phyloP scores from a whole-genome alignment of 2,888 invertebrate genomes.

The Philonicus albiceps region DNA sequence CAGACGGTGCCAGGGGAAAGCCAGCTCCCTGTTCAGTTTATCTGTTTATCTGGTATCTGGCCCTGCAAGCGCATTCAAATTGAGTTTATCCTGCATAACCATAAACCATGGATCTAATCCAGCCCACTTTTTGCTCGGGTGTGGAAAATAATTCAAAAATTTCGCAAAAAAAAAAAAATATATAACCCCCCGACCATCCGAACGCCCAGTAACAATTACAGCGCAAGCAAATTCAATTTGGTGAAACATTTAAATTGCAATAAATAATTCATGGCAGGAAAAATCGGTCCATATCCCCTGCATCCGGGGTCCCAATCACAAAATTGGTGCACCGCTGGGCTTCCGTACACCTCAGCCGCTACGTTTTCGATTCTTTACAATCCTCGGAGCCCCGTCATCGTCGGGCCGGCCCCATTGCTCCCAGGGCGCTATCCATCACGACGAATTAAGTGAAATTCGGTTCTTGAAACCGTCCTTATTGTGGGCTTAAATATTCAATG shows the following conservation, averaged over 20 bases:
- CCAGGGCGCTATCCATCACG: conserved; percentile 1
- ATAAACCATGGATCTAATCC: neutral
- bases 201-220: neutral
- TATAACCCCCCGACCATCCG: neutral
- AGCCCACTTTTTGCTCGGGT: neutral
- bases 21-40: neutral
- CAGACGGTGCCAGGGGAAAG: neutral
- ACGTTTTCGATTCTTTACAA: neutral
- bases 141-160: neutral
- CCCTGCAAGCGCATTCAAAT: neutral
- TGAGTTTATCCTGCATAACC: neutral
- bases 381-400: neutral
- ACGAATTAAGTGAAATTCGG: conserved; percentile 25
- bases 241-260: neutral
- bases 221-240: conserved; percentile 5
- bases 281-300: neutral
- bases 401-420: neutral
- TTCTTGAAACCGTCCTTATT: neutral
- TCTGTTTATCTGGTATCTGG: neutral
- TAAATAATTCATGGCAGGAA: conserved; percentile 19
- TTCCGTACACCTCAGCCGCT: neutral
- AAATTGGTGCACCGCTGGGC: neutral
- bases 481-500: conserved; percentile 15
- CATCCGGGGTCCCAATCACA: neutral
- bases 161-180: neutral